A percentile compares a stretch with the other conserved stretches of the same genome.
Evolutionary conservation across 2,797 vertebrate genomes (phyloP).

Genomic region (Chelon labrosus): DNA sequence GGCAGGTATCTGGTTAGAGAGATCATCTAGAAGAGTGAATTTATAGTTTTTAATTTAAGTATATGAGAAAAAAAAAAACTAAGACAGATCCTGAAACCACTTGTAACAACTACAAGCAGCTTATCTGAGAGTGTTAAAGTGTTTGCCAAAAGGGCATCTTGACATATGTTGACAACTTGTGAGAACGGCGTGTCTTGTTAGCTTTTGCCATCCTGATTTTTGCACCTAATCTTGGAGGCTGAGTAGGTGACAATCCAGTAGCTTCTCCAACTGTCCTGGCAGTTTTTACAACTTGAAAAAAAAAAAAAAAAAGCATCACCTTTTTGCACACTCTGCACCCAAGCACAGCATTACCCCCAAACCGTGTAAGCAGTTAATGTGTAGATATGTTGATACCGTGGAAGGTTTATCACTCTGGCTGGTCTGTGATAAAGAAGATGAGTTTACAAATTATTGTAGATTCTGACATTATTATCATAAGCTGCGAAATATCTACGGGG

Average conservation of each 20-base stretch:
- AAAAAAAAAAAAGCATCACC: slow-evolving; percentile 10
- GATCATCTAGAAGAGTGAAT: too few species aligned
- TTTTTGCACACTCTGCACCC: not conserved
- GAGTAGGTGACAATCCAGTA: slow-evolving; percentile 46
- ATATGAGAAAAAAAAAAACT: not conserved
- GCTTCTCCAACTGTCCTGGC: slow-evolving; percentile 18
- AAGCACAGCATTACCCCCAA: slow-evolving; percentile 23
- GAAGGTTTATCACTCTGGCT: slow-evolving; percentile 34
- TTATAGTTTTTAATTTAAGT: not conserved
- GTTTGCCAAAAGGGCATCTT: slow-evolving; percentile 49
- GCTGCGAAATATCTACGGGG: slow-evolving; percentile 56
- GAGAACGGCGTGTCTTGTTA: slow-evolving; percentile 65
- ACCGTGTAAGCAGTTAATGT: slow-evolving; percentile 28
- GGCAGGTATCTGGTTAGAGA: too few species aligned
- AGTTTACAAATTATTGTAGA: slow-evolving; percentile 59
- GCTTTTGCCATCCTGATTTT: slow-evolving; percentile 57
- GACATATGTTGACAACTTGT: slow-evolving; percentile 57
- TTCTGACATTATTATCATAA: slow-evolving; percentile 49
- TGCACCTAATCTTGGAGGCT: slow-evolving; percentile 51
- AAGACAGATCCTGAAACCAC: not conserved
- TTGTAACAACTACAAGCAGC: slow-evolving; percentile 39
- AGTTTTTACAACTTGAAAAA: slow-evolving; percentile 6
- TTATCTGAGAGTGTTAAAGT: slow-evolving; percentile 36
- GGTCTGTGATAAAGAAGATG: slow-evolving; percentile 60
- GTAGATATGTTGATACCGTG: slow-evolving; percentile 7